A percentile compares a stretch with the other conserved stretches of the same genome.
Conservation (phyloP, 2,113 vertebrate genomes). For the Spilogale gracilis region DNA sequence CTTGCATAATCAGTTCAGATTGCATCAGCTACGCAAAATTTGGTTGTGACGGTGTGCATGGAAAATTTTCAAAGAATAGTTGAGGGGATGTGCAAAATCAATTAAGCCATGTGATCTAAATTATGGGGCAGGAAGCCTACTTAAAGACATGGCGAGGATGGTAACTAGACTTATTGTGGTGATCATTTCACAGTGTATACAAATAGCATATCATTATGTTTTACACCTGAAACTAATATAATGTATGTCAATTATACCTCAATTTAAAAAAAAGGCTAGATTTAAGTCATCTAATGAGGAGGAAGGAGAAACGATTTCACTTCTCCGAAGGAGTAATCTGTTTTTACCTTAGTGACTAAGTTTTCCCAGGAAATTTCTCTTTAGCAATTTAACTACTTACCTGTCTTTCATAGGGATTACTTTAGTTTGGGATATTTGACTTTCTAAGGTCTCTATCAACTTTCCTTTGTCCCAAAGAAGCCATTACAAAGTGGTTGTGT, state of each 20-base stretch:
- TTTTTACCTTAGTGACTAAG: background rate
- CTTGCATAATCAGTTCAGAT: slow-evolving; percentile 1
- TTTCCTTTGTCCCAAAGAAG: background rate
- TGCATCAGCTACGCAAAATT: background rate
- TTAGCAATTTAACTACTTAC: background rate
- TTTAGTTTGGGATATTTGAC: slow-evolving; percentile 35
- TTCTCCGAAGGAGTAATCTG: background rate
- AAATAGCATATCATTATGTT: background rate
- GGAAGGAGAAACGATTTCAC: background rate
- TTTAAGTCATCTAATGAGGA: background rate
- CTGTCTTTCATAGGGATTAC: background rate
- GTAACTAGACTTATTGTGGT: background rate
- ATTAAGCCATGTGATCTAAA: background rate
- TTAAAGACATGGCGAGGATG: background rate
- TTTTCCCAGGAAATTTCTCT: slow-evolving; percentile 21
- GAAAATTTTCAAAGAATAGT: slow-evolving; percentile 33
- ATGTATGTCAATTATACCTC: background rate
- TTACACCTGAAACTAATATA: background rate
- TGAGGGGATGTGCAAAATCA: background rate
- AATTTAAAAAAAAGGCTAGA: background rate
- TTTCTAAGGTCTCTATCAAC: background rate
- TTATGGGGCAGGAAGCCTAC: background rate
- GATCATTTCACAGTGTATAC: background rate
- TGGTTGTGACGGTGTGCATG: background rate
- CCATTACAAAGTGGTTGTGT: background rate